phyloP scores from a whole-genome alignment of 2,113 vertebrate species.

The Grus americana region DNA sequence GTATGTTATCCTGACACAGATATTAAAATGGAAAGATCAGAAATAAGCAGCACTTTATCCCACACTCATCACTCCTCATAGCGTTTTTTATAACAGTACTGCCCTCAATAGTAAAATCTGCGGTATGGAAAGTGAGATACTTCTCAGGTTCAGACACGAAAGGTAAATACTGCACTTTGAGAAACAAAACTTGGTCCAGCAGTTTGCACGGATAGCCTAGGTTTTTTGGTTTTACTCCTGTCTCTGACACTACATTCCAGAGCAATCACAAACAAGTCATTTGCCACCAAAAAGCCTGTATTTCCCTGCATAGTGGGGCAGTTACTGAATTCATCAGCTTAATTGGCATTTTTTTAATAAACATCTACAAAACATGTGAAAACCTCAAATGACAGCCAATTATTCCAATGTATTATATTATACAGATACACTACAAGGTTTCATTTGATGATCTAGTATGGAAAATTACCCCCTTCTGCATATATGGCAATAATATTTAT shows the following conservation, averaged over 20 bases:
- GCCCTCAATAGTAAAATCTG: conserved; percentile 46
- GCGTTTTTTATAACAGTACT: conserved; percentile 41
- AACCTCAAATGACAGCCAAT: neutral
- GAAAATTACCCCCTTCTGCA: conserved; percentile 48
- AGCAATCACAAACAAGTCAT: neutral
- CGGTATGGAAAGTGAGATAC: neutral
- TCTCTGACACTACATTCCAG: neutral
- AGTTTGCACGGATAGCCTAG: neutral
- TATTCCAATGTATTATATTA: neutral
- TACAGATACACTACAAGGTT: conserved; percentile 11
- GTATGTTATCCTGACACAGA: neutral
- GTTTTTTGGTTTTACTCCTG: neutral
- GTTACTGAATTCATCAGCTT: neutral
- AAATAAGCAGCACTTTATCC: neutral
- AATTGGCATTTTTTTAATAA: neutral
- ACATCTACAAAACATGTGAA: conserved; percentile 12
- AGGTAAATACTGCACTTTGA: neutral
- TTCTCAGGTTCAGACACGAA: neutral
- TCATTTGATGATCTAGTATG: neutral
- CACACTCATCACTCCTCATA: neutral
- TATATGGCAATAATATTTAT: conserved; percentile 50
- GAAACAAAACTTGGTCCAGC: neutral
- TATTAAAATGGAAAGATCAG: neutral
- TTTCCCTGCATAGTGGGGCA: neutral
- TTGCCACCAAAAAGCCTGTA: neutral